These are phyloP conservation scores for Ramazzottius varieornatus DNA, from an alignment of 2,888 invertebrate genomes.

Conservation along the genomic window DNA sequence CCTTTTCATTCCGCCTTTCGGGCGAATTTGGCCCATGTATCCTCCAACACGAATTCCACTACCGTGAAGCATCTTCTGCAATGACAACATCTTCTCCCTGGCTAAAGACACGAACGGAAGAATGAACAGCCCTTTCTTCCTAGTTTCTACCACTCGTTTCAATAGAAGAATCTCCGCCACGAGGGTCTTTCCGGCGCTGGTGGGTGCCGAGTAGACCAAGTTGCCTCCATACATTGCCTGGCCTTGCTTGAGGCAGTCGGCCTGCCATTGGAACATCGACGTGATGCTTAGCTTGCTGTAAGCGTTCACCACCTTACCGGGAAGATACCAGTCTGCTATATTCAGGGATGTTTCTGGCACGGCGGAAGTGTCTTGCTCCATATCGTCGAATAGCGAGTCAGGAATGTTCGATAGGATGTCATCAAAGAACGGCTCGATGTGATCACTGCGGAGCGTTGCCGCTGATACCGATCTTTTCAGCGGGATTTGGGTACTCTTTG, in stretches of 20 bases:
- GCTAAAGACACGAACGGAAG: conserved; percentile 85
- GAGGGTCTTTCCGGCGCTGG: conserved; percentile 86
- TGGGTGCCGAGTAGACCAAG: conserved; percentile 60
- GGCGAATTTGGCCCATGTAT: conserved; percentile 57
- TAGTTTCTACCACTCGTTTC: conserved; percentile 47
- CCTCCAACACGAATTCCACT: background rate
- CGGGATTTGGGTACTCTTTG: too few relatives aligned
- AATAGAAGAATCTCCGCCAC: conserved; percentile 84
- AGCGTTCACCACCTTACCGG: background rate
- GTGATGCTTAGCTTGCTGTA: background rate
- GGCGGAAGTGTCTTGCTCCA: too few relatives aligned
- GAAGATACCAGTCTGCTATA: background rate
- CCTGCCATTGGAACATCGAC: background rate
- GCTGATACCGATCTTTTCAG: too few relatives aligned
- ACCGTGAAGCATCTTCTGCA: background rate
- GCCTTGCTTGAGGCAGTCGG: background rate
- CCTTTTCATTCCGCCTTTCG: conserved; percentile 57
- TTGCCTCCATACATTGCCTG: background rate
- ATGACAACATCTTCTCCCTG: conserved; percentile 74
- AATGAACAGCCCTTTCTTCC: conserved; percentile 58
- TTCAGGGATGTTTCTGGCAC: too few relatives aligned
- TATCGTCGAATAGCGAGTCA: too few relatives aligned
- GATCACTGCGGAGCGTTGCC: too few relatives aligned
- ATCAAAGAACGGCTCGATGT: too few relatives aligned
- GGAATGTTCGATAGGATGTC: too few relatives aligned